Conservation (phyloP, 2,113 vertebrate genomes). For the Lasiurus cinereus region DNA sequence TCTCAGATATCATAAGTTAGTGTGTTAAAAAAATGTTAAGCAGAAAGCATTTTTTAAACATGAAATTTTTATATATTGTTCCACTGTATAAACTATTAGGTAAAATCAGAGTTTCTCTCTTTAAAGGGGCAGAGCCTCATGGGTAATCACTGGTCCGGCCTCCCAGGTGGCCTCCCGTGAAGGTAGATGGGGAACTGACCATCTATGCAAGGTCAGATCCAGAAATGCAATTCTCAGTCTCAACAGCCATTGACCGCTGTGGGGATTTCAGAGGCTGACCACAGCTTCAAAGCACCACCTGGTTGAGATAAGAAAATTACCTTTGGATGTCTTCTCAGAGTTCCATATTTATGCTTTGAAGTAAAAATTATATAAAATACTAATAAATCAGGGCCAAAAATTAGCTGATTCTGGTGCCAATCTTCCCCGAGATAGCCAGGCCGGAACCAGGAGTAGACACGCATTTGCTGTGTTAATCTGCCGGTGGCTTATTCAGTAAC, state of each 20-base stretch:
- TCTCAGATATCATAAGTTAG: background rate
- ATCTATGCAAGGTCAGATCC: background rate
- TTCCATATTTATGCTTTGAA: background rate
- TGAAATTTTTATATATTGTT: background rate
- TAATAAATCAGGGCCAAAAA: background rate
- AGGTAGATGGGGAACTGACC: background rate
- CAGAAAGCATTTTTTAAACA: background rate
- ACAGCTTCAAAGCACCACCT: background rate
- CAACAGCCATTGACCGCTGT: background rate
- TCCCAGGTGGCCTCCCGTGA: accelerated
- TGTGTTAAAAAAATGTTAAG: background rate
- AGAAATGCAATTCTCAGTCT: background rate
- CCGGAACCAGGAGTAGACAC: background rate
- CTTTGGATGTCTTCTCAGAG: background rate
- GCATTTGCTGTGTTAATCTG: background rate
- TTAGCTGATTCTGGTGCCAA: background rate
- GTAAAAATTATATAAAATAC: background rate
- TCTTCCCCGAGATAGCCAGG: background rate
- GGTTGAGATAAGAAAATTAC: background rate
- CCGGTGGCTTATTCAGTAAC: background rate
- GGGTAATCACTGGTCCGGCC: background rate
- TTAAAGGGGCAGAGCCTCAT: background rate
- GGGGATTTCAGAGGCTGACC: background rate
- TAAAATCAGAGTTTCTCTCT: background rate
- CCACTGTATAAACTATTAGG: background rate